Percentiles rank a stretch among this genome's conserved stretches.
Evolutionary conservation across 2,888 invertebrate species (phyloP).

Genomic region (Dynastes hyllus): DNA sequence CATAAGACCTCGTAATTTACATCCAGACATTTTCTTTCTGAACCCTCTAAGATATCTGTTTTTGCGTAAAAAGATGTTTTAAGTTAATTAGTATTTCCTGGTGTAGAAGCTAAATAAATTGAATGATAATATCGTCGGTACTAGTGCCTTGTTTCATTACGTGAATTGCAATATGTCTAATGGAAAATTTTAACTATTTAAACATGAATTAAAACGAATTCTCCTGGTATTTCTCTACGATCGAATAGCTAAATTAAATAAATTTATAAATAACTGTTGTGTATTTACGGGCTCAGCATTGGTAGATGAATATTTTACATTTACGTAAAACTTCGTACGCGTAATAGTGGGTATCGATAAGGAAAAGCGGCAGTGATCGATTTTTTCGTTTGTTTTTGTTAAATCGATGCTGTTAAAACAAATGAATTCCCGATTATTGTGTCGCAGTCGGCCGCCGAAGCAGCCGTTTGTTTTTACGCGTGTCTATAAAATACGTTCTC

Average conservation of each 20-base stretch:
- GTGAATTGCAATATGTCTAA: no score
- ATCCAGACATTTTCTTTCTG: conserved; percentile 5
- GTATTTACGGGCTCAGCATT: conserved; percentile 22
- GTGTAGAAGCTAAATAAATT: no score
- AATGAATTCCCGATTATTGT: conserved; percentile 25
- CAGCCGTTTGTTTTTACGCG: conserved; percentile 34
- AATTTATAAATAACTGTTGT: conserved; percentile 37
- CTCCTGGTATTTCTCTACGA: neutral
- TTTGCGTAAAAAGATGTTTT: no score
- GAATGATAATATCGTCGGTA: no score
- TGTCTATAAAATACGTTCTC: conserved; percentile 24
- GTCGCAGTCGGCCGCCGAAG: conserved; percentile 7
- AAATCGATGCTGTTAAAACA: conserved; percentile 40
- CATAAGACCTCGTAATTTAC: neutral
- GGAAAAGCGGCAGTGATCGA: conserved; percentile 7
- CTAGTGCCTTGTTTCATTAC: no score
- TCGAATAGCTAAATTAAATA: conserved; percentile 20
- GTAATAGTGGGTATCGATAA: conserved; percentile 11
- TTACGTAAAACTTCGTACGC: neutral
- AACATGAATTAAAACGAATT: neutral
- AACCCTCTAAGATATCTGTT: no score
- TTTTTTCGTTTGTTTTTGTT: conserved; percentile 37
- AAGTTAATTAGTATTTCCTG: no score
- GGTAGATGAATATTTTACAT: conserved; percentile 17
- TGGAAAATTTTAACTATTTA: neutral